Conservation (phyloP, 2,113 vertebrate genomes). For the Crocuta crocuta region DNA sequence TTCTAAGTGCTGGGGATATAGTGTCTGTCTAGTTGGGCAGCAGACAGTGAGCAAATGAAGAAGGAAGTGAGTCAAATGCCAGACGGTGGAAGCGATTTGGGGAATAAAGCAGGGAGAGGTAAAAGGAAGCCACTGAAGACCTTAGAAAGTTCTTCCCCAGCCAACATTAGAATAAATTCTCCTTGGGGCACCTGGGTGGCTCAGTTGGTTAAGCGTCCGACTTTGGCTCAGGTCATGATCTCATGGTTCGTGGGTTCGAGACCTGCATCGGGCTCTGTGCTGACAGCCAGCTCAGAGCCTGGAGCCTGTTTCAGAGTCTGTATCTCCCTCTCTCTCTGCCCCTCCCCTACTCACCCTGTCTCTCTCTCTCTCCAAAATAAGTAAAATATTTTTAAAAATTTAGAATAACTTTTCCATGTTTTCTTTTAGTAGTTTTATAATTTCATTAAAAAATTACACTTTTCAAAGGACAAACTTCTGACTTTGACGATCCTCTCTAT, state of each 20-base stretch:
- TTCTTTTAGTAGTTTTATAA: neutral
- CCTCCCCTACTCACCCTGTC: no score
- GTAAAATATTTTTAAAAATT: no score
- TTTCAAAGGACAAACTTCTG: neutral
- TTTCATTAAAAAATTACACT: conserved; percentile 4
- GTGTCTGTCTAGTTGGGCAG: neutral
- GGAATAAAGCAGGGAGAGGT: neutral
- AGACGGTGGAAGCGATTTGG: neutral
- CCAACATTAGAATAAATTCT: neutral
- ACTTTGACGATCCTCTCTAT: neutral
- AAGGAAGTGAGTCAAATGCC: neutral
- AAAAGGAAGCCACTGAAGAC: neutral
- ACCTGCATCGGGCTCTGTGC: no score
- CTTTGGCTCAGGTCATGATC: no score
- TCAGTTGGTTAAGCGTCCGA: no score
- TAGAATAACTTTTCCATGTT: neutral
- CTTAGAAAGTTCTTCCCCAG: neutral
- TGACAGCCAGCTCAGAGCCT: no score
- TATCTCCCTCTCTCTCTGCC: no score
- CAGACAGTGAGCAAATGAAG: neutral
- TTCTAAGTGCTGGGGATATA: neutral
- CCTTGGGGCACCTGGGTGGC: no score
- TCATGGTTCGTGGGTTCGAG: no score
- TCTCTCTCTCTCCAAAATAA: no score
- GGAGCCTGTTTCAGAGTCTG: no score